phyloP scores from a whole-genome alignment of 2,113 vertebrate genomes.

The Lonchura striata region DNA sequence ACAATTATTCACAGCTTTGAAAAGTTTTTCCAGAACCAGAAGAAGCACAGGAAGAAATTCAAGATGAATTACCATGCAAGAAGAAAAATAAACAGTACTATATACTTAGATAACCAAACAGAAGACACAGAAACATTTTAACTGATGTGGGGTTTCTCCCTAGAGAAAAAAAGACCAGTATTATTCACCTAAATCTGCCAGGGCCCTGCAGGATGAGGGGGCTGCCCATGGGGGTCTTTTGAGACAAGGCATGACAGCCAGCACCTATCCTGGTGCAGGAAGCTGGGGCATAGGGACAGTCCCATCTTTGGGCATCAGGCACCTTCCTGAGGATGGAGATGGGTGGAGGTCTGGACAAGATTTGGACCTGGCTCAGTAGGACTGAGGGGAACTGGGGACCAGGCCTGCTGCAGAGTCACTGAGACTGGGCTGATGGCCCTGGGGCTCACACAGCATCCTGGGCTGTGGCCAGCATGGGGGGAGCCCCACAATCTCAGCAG shows the following conservation, averaged over 20 bases:
- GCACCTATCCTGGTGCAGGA: not conserved
- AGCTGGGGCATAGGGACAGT: accelerated
- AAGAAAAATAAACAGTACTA: not conserved
- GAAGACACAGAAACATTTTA: not conserved
- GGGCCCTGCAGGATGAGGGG: not conserved
- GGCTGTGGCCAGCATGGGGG: not conserved
- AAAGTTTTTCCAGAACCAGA: not conserved
- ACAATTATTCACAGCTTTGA: not conserved
- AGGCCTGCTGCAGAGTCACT: accelerated
- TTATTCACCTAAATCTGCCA: not conserved
- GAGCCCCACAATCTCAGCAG: not conserved
- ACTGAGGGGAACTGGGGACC: not conserved
- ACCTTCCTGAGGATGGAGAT: not conserved
- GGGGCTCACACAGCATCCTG: not conserved
- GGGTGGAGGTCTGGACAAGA: accelerated
- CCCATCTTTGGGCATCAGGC: accelerated
- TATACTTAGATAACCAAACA: not conserved
- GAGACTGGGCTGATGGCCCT: not conserved
- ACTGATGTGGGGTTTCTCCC: not conserved
- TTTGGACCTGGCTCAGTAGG: not conserved
- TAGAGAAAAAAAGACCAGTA: not conserved
- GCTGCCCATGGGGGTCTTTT: accelerated
- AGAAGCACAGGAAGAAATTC: not conserved
- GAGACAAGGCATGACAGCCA: not conserved
- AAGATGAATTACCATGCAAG: not conserved